Evolutionary conservation across 2,113 vertebrate genomes (phyloP), one percentile per base, ranked within the genome.

Genomic region (Ariopsis seemanni): DNA sequence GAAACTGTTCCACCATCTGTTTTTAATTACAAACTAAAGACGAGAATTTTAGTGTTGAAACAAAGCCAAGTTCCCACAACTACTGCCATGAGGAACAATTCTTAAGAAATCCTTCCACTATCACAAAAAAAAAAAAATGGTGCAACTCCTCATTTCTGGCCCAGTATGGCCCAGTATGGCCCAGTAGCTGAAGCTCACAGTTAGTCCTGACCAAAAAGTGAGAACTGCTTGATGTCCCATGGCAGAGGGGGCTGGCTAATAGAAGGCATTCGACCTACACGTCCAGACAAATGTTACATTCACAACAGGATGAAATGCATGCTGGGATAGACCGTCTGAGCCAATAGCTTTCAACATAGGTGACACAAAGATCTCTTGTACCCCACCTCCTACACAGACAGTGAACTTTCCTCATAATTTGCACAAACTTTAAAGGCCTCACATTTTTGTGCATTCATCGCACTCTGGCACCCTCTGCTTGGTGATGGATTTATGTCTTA

Each of bases 321-420:
- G 94, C 95, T 94, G 94, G 95, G 95, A 94, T 42, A 42, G 42
- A 42, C 78, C 90, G 91, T 91, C 92, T 89, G 87, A 91, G 88
- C 93, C 93, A 94, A 91, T 93, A 92, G 92, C 93, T 93, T 94
- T 88, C 91, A 90, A 93, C 93, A 91, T 65, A 89, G 67, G 88
- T 83, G 90, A 93, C 90, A 96, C 95, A 96, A 96, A 95, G 95
- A 92, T 93, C 93, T 90, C 94, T 93, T 96, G 94, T 94, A 92
- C 91, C 92, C 90, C 89, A 82, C 93, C 92, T 93, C 95, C 95
- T 93, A 96, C 95, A 89, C 87, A 90, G 92, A 89, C 85, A 93
- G 91, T 71, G 85, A 91, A 93, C 91, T 93, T 94, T 90, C 92
- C 93, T 93, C 93, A 93, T 93, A 89, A 93, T 94, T 93, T 93